These are phyloP conservation scores for Brachyrhaphis roseni DNA, from an alignment of 2,797 vertebrate genomes.

Conservation along the genomic window DNA sequence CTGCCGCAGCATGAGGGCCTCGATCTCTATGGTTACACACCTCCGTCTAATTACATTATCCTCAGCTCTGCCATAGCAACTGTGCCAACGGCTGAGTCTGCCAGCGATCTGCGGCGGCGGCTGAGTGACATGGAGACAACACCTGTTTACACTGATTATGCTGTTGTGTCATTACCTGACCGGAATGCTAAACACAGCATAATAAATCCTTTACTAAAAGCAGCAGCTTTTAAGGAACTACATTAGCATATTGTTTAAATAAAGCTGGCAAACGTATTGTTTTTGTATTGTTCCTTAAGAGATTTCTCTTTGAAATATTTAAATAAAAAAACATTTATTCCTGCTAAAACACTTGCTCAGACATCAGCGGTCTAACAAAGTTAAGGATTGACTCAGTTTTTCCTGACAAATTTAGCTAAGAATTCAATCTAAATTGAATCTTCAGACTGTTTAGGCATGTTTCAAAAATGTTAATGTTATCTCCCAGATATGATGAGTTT, in stretches of 20 bases:
- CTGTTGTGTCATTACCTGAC: slow-evolving; percentile 48
- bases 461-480: neutral
- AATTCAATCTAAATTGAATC: neutral
- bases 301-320: neutral
- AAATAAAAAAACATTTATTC: neutral
- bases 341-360: neutral
- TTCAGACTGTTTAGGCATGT: neutral
- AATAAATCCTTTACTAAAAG: neutral
- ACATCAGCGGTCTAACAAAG: neutral
- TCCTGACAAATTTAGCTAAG: neutral
- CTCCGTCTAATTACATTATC: slow-evolving; percentile 69
- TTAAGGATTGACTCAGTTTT: neutral
- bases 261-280: neutral
- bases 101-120: slow-evolving; percentile 50
- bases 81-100: slow-evolving; percentile 65
- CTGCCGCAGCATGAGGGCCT: slow-evolving; percentile 46
- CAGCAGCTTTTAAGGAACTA: neutral
- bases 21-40: slow-evolving; percentile 79
- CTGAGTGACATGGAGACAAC: slow-evolving; percentile 44
- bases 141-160: slow-evolving; percentile 55
- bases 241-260: neutral
- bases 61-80: slow-evolving; percentile 72
- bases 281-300: neutral
- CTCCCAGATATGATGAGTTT: neutral
- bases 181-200: slow-evolving; percentile 28